Percentiles rank a stretch among this genome's conserved stretches.
These are phyloP conservation scores for Chirona hameri DNA, from an alignment of 2,888 invertebrate species.

Conservation along the genomic window DNA sequence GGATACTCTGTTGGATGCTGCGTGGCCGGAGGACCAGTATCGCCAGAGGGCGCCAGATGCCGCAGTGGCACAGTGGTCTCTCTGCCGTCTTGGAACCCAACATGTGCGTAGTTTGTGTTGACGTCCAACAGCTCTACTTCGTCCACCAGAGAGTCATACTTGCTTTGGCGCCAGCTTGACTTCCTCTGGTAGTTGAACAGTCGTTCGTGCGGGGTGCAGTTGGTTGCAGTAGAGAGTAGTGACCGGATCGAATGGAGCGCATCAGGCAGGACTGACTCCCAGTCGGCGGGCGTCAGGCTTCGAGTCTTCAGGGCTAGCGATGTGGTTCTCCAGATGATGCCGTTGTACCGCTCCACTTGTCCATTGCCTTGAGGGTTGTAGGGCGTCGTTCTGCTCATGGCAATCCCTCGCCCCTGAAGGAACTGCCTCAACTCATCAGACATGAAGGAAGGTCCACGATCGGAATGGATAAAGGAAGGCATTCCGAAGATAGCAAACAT, in stretches of 20 bases:
- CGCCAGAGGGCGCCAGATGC: too few relatives aligned
- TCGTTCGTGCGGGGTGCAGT: slow-evolving; percentile 29
- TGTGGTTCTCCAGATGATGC: slow-evolving; percentile 39
- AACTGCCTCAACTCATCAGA: slow-evolving; percentile 37
- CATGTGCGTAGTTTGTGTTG: too few relatives aligned
- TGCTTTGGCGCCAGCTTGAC: too few relatives aligned
- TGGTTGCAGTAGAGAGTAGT: slow-evolving; percentile 34
- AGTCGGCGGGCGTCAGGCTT: slow-evolving; percentile 26
- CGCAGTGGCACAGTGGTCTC: too few relatives aligned
- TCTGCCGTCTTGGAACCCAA: too few relatives aligned
- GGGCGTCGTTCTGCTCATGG: slow-evolving; percentile 38
- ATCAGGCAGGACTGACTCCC: slow-evolving; percentile 37
- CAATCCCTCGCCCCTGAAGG: slow-evolving; percentile 33
- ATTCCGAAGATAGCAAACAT: slow-evolving; percentile 39
- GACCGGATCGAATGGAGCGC: slow-evolving; percentile 39
- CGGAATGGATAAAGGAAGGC: slow-evolving; percentile 39
- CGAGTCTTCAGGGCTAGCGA: slow-evolving; percentile 33
- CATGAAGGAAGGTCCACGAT: slow-evolving; percentile 40
- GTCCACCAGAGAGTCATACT: too few relatives aligned
- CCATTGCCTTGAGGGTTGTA: slow-evolving; percentile 39
- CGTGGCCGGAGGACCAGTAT: too few relatives aligned
- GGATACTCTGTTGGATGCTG: too few relatives aligned
- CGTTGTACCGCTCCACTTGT: slow-evolving; percentile 38
- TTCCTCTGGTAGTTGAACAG: too few relatives aligned
- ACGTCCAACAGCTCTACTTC: too few relatives aligned